phyloP scores from a whole-genome alignment of 2,888 invertebrate genomes.

The Hymenopus coronatus region DNA sequence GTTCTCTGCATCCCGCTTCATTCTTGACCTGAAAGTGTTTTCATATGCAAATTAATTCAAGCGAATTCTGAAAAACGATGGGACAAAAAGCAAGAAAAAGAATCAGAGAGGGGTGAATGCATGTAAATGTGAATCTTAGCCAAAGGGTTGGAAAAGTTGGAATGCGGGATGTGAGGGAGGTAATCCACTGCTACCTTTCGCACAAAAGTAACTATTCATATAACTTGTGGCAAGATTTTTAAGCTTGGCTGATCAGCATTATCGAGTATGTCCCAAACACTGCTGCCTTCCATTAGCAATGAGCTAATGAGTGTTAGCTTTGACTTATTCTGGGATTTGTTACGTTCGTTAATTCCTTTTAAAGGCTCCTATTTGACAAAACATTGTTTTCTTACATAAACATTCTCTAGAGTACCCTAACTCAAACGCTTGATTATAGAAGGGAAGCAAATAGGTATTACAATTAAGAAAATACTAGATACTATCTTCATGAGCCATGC shows the following conservation, averaged over 20 bases:
- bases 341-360: too few species aligned
- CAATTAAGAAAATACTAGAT: too few species aligned
- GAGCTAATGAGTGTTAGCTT: background rate
- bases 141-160: background rate
- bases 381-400: too few species aligned
- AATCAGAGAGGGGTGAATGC: background rate
- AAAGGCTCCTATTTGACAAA: too few species aligned
- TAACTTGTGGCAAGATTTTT: background rate
- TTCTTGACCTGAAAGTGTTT: constrained; percentile 25
- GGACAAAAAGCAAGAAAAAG: background rate
- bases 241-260: background rate
- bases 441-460: too few species aligned
- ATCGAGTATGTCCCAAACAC: background rate
- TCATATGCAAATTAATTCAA: constrained; percentile 25
- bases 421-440: too few species aligned
- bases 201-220: background rate
- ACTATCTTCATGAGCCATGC: too few species aligned
- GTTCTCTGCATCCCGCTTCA: background rate
- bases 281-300: background rate
- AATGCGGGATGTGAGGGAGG: background rate
- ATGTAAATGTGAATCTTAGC: background rate
- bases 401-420: too few species aligned
- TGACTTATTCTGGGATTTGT: background rate
- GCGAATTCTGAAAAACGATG: constrained; percentile 12
- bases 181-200: background rate